A percentile compares a stretch with the other conserved stretches of the same genome.
These are phyloP conservation scores for Lanius ludovicianus DNA, from an alignment of 2,113 vertebrate genomes.

Conservation along the genomic window DNA sequence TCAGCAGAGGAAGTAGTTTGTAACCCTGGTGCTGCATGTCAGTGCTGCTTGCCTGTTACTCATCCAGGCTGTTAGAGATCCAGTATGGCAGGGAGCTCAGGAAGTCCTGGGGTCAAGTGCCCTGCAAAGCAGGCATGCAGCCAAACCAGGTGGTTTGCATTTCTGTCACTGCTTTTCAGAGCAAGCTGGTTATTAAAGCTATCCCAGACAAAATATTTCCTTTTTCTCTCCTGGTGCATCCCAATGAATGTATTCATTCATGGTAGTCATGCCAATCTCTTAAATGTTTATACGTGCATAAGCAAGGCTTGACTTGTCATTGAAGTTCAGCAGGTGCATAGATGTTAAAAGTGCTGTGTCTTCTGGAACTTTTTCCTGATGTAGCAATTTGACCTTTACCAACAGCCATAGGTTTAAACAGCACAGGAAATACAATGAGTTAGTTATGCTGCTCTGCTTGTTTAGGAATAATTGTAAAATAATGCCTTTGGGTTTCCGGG, in stretches of 20 bases:
- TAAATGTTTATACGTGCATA: neutral
- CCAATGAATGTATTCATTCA: neutral
- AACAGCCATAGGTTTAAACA: neutral
- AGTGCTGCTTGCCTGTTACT: neutral
- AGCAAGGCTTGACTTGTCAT: neutral
- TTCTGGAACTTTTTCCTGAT: neutral
- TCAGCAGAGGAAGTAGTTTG: conserved; percentile 46
- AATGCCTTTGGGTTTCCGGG: neutral
- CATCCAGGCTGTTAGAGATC: conserved; percentile 33
- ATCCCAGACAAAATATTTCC: neutral
- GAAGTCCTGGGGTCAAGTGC: conserved; percentile 38
- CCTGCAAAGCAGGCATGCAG: neutral
- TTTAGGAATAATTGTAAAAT: neutral
- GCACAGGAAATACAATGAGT: neutral
- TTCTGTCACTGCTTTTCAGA: conserved; percentile 9
- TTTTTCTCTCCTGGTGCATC: neutral
- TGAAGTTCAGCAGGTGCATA: neutral
- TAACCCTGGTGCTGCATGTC: neutral
- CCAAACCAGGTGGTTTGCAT: conserved; percentile 36
- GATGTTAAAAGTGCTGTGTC: neutral
- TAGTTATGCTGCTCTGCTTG: neutral
- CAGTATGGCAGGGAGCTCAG: conserved; percentile 8
- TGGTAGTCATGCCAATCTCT: neutral
- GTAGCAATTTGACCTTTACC: neutral
- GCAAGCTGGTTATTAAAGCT: conserved; percentile 22